Percentiles rank a stretch among this genome's conserved stretches.
phyloP scores from a whole-genome alignment of 2,888 invertebrate species.

The Ophioninae sp. region DNA sequence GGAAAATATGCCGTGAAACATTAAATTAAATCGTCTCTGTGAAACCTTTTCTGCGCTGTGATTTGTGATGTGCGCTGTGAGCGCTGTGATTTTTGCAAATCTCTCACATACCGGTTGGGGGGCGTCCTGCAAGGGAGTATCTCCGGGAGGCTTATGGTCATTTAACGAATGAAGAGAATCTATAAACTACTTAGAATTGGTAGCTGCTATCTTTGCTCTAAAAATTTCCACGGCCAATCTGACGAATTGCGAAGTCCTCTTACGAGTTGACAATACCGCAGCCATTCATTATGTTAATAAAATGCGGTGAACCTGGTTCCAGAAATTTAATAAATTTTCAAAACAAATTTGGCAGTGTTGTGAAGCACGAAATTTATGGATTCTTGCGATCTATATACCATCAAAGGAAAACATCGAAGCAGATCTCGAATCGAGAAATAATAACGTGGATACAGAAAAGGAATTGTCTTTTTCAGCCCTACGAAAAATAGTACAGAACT shows the following conservation, averaged over 20 bases:
- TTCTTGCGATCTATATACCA: slow-evolving; percentile 49
- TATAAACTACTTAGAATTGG: slow-evolving; percentile 33
- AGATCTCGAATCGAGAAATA: slow-evolving; percentile 42
- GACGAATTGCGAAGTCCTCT: slow-evolving; percentile 2
- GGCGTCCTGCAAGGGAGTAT: slow-evolving; percentile 11
- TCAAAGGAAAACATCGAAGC: slow-evolving; percentile 52
- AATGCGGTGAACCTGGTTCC: slow-evolving; percentile 24
- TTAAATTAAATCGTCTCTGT: too few species aligned
- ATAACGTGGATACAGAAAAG: slow-evolving; percentile 5
- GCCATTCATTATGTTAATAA: slow-evolving; percentile 23
- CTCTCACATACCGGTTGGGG: slow-evolving; percentile 39
- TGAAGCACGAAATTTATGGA: slow-evolving; percentile 35
- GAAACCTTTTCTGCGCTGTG: too few species aligned
- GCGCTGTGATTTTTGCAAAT: too few species aligned
- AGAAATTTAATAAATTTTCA: slow-evolving; percentile 6
- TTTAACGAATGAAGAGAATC: slow-evolving; percentile 19
- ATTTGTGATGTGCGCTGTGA: too few species aligned
- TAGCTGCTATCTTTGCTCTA: too few species aligned
- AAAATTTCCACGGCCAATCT: slow-evolving; percentile 14
- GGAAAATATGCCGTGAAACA: too few species aligned
- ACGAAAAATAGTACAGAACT: slow-evolving; percentile 11
- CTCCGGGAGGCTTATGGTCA: slow-evolving; percentile 20
- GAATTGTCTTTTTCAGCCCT: slow-evolving; percentile 13
- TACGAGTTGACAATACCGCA: slow-evolving; percentile 24
- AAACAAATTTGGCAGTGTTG: slow-evolving; percentile 51